Evolutionary conservation across 2,888 invertebrate species (phyloP).

Genomic region (Apoda limacodes): DNA sequence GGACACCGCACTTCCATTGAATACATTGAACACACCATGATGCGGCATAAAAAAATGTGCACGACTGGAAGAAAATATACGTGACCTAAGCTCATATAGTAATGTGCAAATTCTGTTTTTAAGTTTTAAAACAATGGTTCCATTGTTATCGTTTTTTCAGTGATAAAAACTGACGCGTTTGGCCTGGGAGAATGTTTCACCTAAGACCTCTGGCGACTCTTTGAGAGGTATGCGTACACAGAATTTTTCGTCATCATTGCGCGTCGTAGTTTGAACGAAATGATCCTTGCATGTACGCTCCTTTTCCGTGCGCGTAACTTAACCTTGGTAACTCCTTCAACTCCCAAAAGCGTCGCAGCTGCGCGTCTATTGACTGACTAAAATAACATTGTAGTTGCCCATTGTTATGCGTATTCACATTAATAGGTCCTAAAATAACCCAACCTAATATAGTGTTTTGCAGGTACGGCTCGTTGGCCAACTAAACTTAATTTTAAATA

Average conservation of each 20-base stretch:
- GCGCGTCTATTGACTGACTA: no score
- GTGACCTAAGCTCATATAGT: conserved; percentile 2
- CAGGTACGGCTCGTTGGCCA: no score
- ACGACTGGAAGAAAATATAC: conserved; percentile 4
- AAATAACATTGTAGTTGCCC: no score
- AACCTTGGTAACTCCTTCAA: no score
- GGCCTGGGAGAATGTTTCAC: conserved; percentile 1
- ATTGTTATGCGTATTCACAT: no score
- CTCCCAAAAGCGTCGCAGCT: no score
- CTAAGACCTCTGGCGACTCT: conserved; percentile 2
- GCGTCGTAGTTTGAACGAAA: no score
- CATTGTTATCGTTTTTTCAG: conserved; percentile 6
- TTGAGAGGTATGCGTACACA: conserved; percentile 4
- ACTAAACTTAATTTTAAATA: no score
- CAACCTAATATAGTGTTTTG: no score
- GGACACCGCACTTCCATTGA: conserved; percentile 11
- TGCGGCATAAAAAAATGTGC: conserved; percentile 16
- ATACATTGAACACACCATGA: conserved; percentile 15
- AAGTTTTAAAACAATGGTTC: conserved; percentile 3
- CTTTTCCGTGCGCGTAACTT: no score
- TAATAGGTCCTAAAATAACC: no score
- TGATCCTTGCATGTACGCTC: conserved; percentile 1
- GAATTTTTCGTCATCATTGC: conserved; percentile 1
- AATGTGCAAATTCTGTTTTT: conserved; percentile 1
- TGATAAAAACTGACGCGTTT: conserved; percentile 3